Conservation (phyloP, 2,888 invertebrate species). For the Stenurella melanura region DNA sequence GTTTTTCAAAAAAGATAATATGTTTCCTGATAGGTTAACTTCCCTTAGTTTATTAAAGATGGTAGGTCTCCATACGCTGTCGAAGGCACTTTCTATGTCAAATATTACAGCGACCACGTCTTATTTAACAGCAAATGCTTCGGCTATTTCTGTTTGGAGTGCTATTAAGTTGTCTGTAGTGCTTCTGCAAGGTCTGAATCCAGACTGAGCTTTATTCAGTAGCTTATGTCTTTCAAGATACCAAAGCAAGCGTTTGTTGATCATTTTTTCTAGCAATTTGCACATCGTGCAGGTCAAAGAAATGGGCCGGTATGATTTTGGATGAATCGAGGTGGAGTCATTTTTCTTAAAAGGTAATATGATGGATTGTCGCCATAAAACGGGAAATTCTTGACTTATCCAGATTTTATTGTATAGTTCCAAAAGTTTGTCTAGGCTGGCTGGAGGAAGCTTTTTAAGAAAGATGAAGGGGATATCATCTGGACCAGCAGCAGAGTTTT, state of each 20-base stretch:
- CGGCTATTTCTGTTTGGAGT: not conserved
- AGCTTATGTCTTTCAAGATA: not conserved
- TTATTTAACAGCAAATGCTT: not conserved
- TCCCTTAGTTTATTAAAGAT: too few relatives aligned
- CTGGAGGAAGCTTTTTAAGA: conserved; percentile 32
- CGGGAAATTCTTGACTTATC: conserved; percentile 27
- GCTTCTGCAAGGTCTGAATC: conserved; percentile 9
- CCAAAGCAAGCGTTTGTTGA: conserved; percentile 8
- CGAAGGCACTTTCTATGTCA: not conserved
- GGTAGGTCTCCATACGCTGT: not conserved
- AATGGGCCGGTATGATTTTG: conserved; percentile 12
- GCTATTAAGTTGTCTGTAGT: not conserved
- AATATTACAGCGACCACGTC: not conserved
- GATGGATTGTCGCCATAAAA: conserved; percentile 22
- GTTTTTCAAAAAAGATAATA: not conserved
- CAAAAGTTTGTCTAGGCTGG: conserved; percentile 32
- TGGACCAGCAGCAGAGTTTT: conserved; percentile 39
- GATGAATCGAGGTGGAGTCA: not conserved
- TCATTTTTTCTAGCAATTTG: conserved; percentile 8
- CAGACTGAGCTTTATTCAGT: conserved; percentile 8
- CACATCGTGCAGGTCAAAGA: conserved; percentile 13
- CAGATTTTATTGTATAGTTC: conserved; percentile 41
- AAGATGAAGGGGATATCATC: conserved; percentile 38
- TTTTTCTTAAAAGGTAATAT: conserved; percentile 33
- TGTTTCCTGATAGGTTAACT: not conserved